phyloP scores from a whole-genome alignment of 2,113 vertebrate species.

The cattle (Bos taurus) region DNA sequence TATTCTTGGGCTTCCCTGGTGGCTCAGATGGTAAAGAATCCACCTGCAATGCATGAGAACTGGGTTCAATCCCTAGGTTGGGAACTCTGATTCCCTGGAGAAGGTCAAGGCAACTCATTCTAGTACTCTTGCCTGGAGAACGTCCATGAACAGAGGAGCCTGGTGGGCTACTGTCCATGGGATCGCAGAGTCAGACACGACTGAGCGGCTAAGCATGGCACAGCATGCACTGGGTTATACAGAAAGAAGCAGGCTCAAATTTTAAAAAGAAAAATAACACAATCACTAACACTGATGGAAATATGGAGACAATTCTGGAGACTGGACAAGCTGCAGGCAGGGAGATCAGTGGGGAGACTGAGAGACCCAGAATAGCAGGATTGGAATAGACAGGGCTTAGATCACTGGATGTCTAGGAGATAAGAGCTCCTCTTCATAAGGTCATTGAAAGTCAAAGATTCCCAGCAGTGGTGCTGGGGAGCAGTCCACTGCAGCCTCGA shows the following conservation, averaged over 20 bases:
- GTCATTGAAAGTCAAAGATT: background rate
- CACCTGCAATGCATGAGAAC: background rate
- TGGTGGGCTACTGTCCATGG: background rate
- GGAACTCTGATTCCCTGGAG: background rate
- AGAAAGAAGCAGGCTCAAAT: background rate
- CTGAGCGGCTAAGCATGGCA: fast-evolving
- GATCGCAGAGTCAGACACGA: background rate
- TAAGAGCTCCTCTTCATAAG: background rate
- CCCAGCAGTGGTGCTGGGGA: background rate
- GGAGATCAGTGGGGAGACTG: background rate
- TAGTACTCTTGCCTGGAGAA: background rate
- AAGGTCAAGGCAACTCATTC: background rate
- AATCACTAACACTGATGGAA: background rate
- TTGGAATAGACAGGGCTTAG: background rate
- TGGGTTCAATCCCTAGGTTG: background rate
- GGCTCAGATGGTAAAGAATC: background rate
- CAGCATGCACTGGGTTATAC: background rate
- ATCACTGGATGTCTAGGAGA: background rate
- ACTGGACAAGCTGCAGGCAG: background rate
- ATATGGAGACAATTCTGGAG: background rate
- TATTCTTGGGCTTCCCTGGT: background rate
- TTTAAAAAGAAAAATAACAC: background rate
- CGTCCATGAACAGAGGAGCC: background rate
- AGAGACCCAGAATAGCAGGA: background rate
- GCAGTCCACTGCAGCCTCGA: background rate